These are phyloP conservation scores for Spheniscus mendiculus DNA, from an alignment of 2,113 vertebrate species.

Conservation along the genomic window DNA sequence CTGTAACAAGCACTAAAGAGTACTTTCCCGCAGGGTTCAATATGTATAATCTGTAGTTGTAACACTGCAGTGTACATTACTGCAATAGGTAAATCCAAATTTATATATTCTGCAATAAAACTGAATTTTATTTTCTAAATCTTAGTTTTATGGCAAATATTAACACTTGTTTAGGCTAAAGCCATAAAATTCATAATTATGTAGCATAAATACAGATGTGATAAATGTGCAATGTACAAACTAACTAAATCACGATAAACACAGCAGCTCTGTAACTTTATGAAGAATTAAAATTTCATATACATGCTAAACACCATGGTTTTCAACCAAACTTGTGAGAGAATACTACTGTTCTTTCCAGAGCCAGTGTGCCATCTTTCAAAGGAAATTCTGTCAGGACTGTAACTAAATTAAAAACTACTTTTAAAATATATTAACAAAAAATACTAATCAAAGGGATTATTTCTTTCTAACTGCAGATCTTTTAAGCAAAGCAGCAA, in stretches of 20 bases:
- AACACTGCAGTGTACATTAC: not conserved
- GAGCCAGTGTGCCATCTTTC: not conserved
- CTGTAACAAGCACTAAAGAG: not conserved
- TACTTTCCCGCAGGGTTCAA: not conserved
- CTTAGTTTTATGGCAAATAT: constrained; percentile 24
- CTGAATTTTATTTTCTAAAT: not conserved
- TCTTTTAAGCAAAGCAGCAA: not conserved
- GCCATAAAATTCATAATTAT: not conserved
- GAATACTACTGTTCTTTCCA: not conserved
- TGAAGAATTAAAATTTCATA: not conserved
- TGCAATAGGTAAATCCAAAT: not conserved
- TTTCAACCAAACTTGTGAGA: not conserved
- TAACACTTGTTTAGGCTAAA: not conserved
- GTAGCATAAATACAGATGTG: not conserved
- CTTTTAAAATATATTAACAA: not conserved
- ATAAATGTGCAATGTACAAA: not conserved
- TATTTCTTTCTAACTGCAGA: not conserved
- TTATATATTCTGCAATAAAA: not conserved
- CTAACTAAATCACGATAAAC: not conserved
- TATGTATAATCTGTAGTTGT: not conserved
- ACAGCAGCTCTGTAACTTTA: not conserved
- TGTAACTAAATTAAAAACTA: not conserved
- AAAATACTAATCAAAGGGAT: not conserved
- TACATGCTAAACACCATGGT: not conserved
- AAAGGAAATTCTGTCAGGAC: not conserved